Evolutionary conservation across 2,113 vertebrate genomes (phyloP), one percentile per base, ranked within the genome.

Genomic region (Zingel zingel): DNA sequence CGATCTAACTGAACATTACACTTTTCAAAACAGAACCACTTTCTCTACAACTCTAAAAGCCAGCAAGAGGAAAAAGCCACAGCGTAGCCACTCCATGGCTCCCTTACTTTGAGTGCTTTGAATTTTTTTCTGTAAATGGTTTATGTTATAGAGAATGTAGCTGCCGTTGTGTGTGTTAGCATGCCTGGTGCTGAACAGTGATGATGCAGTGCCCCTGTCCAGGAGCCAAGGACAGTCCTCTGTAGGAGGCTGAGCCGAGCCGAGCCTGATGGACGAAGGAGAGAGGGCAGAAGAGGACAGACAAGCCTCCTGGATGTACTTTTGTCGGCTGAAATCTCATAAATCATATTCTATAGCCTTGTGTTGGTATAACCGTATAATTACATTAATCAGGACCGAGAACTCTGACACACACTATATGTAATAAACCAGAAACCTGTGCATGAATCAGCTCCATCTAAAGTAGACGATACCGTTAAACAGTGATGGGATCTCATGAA

Each of bases 141-240:
- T 77, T 61, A 64, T 74, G 67, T 77, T 56, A 68, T 39, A 62
- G 75, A 62, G 12, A 63, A 73, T 67, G 77, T 27, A 43, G 50
- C 74, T 39, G 36, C n/a, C 45, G 51, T 82, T 62, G 90, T 87
- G 74, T 77, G 70, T 68, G 66, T 86, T 81, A 13, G 57, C 48
- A 73, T 77, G 75, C 69, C 78, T 75, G 78, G 39, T 83, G 82
- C 87, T 74, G 72, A 81, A 65, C 79, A 63, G 75, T 77, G 82
- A 87, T 88, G 88, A 92, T 86, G 85, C 90, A 91, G 79, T 76
- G 85, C 82, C 77, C 80, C 89, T 86, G 74, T 88, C 70, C 82
- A 65, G 30, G 48, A 91, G 79, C 87, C 90, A 92, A 92, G 89
- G 90, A 87, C 86, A 78, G 77, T 33, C 66, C 81, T 69, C 51